Base-by-base conservation (phyloP, 2,113 vertebrate genomes). In the Pheucticus melanocephalus region DNA sequence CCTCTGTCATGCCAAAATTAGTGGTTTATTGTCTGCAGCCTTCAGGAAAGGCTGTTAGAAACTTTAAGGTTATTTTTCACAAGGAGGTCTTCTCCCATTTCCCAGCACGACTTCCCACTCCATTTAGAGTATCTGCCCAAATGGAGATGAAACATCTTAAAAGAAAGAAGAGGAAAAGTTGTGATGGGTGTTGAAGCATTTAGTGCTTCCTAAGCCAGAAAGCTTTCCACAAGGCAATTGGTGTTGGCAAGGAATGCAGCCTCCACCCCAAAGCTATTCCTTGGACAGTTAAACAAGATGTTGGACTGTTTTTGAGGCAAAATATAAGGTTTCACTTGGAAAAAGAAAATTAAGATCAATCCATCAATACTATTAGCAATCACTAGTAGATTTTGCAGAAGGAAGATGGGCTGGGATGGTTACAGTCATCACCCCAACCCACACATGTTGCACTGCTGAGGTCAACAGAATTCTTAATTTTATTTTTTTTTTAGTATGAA, bases 221-320 rank as follows among this genome's bases (percentile, higher is more conserved):
- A 95, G 57, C 79, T 94, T 96, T 93, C 91, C 70, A 82, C 88
- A 90, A 95, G 88, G 87, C 90, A 92, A 66, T 81, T 94, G 71
- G 61, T 77, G 71, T 92, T 97, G 96, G 95, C 95, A 95, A 87
- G 40, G 35, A 94, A 51, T 47, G 39, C 27, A 79, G 71, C 68
- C 92, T 95, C 96, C 95, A 92, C 91, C 83, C 91, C 68, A 92
- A 83, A 90, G 54, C 30, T 75, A 47, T 92, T 96, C 82, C 85
- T 93, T 92, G 86, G 61, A 71, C 70, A 75, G 64, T 96, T 95
- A 94, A 92, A 91, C 60, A 92, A 90, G 64, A 51, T 59, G 24
- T 95, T 97, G 92, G 91, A 89, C 56, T 47, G 61, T 56, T 87
- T 93, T 89, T 94, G 81, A 92, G 44, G 48, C 57, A 91, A 60